Evolutionary conservation across 2,888 invertebrate genomes (phyloP), one percentile per base, ranked within the genome.

Genomic region (Drosophila affinis): DNA sequence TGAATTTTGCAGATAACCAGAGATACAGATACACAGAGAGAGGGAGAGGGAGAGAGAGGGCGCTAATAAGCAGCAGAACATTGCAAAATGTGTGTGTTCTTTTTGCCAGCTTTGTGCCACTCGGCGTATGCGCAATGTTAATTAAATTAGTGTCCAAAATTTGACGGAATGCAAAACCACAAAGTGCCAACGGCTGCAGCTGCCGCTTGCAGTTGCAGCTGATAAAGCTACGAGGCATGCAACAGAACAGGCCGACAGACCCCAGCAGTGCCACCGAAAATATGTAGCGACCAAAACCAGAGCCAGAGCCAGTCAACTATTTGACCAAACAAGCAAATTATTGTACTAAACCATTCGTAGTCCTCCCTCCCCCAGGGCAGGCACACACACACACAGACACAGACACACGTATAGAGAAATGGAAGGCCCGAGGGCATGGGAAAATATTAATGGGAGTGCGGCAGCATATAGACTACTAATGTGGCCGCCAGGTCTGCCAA

Each of bases 391-490:
- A 47, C 49, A 46, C n/a, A 46, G 55, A 52, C 64, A 57, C 60
- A 24, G 21, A 57, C 45, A 6, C 47, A 29, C 0, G 9, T 32
- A 27, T 21, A 27, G 24, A 34, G 57, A 39, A 52, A 51, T 47
- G 47, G 46, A 32, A 63, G 64, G 64, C 44, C 21, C 57, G 53
- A 14, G 53, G 75, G 80, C 63, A 78, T 81, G 76, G 73, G 88
- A 70, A 85, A 88, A 89, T 88, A 89, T 88, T 89, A 89, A 89
- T 89, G 89, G 86, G 72, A 58, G 65, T 79, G 74, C 79, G 75
- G 76, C 88, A 81, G 82, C 87, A 88, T 84, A 82, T 88, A 89
- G 89, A 89, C 90, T 90, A 88, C 90, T 90, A 90, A 90, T 90
- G 90, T 88, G 90, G 90, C 87, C 90, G 87, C 89, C 85, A 84